phyloP scores from a whole-genome alignment of 2,888 invertebrate species.

The Agrochola macilenta region DNA sequence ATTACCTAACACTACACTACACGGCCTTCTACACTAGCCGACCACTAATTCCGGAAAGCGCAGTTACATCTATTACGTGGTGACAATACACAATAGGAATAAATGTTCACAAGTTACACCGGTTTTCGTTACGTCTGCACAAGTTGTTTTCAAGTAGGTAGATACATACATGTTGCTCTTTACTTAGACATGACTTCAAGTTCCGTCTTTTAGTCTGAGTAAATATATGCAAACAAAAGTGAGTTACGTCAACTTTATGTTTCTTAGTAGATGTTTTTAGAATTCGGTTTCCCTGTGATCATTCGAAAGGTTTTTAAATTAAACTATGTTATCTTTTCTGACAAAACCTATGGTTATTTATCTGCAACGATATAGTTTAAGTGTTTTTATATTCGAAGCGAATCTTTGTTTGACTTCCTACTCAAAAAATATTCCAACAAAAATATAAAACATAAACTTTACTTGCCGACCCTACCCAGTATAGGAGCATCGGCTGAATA shows the following conservation, averaged over 20 bases:
- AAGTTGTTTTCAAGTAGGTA: constrained; percentile 38
- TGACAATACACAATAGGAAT: constrained; percentile 55
- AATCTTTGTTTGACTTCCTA: neutral
- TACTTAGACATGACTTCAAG: constrained; percentile 38
- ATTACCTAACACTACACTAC: constrained; percentile 1
- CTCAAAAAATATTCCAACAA: neutral
- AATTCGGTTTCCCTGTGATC: neutral
- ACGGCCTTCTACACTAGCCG: constrained; percentile 54
- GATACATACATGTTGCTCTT: constrained; percentile 36
- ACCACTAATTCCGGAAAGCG: constrained; percentile 63
- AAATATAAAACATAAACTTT: neutral
- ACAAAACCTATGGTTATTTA: neutral
- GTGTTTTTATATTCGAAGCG: neutral
- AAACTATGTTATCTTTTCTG: neutral
- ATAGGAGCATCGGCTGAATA: constrained; percentile 79
- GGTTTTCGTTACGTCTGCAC: constrained; percentile 41
- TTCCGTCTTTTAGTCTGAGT: constrained; percentile 41
- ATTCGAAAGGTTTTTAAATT: neutral
- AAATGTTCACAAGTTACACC: constrained; percentile 53
- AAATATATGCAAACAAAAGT: constrained; percentile 2
- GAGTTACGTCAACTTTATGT: constrained; percentile 15
- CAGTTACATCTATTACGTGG: constrained; percentile 46
- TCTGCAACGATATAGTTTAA: neutral
- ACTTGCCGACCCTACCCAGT: constrained; percentile 61
- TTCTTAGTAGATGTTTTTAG: neutral